phyloP scores from a whole-genome alignment of 2,888 invertebrate species.

The Tridacna crocea region DNA sequence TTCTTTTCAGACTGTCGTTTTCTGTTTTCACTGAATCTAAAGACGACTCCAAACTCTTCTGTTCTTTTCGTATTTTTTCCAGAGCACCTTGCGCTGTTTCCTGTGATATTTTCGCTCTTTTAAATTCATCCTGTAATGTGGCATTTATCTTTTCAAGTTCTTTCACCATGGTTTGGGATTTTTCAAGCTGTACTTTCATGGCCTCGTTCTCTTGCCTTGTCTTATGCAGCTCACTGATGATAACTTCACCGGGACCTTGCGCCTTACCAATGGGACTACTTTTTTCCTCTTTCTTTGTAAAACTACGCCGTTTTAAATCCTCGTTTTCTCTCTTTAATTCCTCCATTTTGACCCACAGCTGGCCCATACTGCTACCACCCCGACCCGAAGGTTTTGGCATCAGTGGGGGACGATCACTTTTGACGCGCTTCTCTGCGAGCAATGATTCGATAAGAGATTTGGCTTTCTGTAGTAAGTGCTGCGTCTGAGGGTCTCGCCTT shows the following conservation, averaged over 20 bases:
- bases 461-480: constrained; percentile 76
- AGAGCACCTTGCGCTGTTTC: constrained; percentile 75
- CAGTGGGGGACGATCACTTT: constrained; percentile 53
- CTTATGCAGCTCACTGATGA: constrained; percentile 73
- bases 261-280: constrained; percentile 61
- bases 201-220: constrained; percentile 71
- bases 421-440: constrained; percentile 63
- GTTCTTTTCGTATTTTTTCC: constrained; percentile 75
- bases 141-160: constrained; percentile 71
- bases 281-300: constrained; percentile 66
- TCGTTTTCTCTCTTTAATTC: constrained; percentile 80
- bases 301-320: constrained; percentile 69
- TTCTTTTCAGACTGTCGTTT: constrained; percentile 74
- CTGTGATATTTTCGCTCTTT: constrained; percentile 71
- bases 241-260: constrained; percentile 75
- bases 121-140: constrained; percentile 75
- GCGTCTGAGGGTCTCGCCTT: constrained; percentile 77
- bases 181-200: constrained; percentile 69
- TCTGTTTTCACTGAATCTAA: constrained; percentile 70
- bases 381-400: constrained; percentile 55
- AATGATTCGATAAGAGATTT: constrained; percentile 71
- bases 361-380: constrained; percentile 75
- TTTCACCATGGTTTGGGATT: constrained; percentile 70
- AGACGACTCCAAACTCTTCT: constrained; percentile 70
- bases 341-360: constrained; percentile 80